A percentile compares a stretch with the other conserved stretches of the same genome.
Conservation (phyloP, 2,888 invertebrate genomes). For the Therioaphis trifolii region DNA sequence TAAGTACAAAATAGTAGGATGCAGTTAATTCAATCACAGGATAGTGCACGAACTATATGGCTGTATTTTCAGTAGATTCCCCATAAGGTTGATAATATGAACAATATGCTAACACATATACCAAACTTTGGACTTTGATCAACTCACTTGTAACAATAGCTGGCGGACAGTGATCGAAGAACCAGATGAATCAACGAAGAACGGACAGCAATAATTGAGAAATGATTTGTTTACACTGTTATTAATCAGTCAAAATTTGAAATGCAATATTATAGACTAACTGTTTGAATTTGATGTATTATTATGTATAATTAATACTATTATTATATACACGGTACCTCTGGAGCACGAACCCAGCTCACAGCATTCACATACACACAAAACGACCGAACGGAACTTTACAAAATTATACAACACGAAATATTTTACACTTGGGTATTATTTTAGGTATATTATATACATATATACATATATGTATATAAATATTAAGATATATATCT, state of each 20-base stretch:
- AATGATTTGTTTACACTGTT: conserved; percentile 1
- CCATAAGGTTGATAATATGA: neutral
- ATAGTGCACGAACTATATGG: too few relatives aligned
- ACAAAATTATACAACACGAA: conserved; percentile 51
- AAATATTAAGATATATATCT: neutral
- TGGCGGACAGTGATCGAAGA: conserved; percentile 38
- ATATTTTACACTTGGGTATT: conserved; percentile 10
- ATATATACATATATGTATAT: conserved; percentile 17
- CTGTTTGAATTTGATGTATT: neutral
- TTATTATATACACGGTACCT: conserved; percentile 18
- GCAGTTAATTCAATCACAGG: too few relatives aligned
- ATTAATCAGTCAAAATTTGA: neutral
- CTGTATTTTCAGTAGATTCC: too few relatives aligned
- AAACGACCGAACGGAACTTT: conserved; percentile 44
- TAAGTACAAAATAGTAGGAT: too few relatives aligned
- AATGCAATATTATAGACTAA: neutral
- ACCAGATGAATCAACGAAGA: conserved; percentile 18
- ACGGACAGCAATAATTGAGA: neutral
- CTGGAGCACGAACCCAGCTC: conserved; percentile 44
- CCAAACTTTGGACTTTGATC: neutral
- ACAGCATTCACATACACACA: conserved; percentile 13
- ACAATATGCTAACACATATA: too few relatives aligned
- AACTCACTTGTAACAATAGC: conserved; percentile 49
- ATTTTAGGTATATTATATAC: neutral
- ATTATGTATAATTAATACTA: neutral